Conservation (phyloP, 2,113 vertebrate species). For the Papio anubis region DNA sequence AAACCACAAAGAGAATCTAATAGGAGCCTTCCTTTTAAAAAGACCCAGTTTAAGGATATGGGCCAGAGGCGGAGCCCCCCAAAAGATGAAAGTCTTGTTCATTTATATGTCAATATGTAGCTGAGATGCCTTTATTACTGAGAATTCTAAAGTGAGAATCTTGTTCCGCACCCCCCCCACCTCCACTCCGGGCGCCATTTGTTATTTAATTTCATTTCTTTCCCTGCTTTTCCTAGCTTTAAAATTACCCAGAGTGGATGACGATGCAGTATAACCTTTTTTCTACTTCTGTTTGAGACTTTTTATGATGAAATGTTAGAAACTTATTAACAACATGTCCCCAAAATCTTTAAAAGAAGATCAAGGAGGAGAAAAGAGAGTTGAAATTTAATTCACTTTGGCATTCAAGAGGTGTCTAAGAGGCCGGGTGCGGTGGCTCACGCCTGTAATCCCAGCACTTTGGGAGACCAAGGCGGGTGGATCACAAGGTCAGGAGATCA, state of each 20-base stretch:
- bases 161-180: background rate
- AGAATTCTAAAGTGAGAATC: slow-evolving; percentile 7
- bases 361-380: background rate
- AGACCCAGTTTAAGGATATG: background rate
- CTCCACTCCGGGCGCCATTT: background rate
- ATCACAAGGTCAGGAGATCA: too few relatives aligned
- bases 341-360: background rate
- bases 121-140: background rate
- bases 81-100: background rate
- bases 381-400: background rate
- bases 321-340: background rate
- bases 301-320: background rate
- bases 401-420: background rate
- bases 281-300: background rate
- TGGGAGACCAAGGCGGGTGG: too few relatives aligned
- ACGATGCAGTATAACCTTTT: background rate
- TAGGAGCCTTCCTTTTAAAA: background rate
- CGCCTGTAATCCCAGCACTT: too few relatives aligned
- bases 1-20: background rate
- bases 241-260: background rate
- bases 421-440: too few relatives aligned
- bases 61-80: background rate
- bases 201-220: slow-evolving; percentile 18
- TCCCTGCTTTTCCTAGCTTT: background rate
- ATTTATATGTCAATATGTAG: background rate